Base-by-base conservation (phyloP, 2,797 vertebrate species). In the Pyrocephalus nanus region DNA sequence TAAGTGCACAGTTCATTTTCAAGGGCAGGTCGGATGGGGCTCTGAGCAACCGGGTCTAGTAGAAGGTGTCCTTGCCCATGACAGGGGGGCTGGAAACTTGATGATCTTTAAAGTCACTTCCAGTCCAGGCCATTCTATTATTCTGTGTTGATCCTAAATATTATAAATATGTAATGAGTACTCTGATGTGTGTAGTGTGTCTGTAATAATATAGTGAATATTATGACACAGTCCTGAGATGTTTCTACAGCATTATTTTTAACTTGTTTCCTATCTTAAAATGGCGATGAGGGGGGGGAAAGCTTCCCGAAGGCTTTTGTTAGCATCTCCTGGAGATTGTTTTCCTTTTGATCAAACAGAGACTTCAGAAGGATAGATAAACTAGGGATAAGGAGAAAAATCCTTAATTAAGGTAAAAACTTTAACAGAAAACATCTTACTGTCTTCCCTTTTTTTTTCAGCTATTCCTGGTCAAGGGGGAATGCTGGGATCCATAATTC, bases 391-490 rank as follows among this genome's bases (percentile, higher is more conserved):
- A 79, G 25, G 62, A 65, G 43, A 36, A 75, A 80, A 50, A 60
- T n/a, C 3, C 2, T 1, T 4, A 73, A 34, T 71, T 38, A 60
- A 47, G 38, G 12, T 47, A 50, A 38, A 74, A 42, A 22, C 8
- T 86, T 86, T 5, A 4, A 36, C 8, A 30, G 74, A 30, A 87
- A 61, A n/a, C 2, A 5, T 54, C 8, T 70, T 58, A 11, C 20
- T 18, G 30, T 54, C 40, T n/a, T 67, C n/a, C 66, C 45, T 55
- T 27, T 5, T 5, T 67, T 79, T 86, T 72, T 64, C 22, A 27
- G 29, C 26, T 60, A 18, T 30, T 48, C 40, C 9, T 0, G 0
- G 20, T 30, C 54, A 54, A 42, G 3, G 8, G 19, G 8, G 6
- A 67, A 48, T 54, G 29, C 15, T 86, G 40, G 17, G 9, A 11